These are phyloP conservation scores for Macrobrachium nipponense DNA, from an alignment of 1,140 invertebrate species.

Conservation along the genomic window DNA sequence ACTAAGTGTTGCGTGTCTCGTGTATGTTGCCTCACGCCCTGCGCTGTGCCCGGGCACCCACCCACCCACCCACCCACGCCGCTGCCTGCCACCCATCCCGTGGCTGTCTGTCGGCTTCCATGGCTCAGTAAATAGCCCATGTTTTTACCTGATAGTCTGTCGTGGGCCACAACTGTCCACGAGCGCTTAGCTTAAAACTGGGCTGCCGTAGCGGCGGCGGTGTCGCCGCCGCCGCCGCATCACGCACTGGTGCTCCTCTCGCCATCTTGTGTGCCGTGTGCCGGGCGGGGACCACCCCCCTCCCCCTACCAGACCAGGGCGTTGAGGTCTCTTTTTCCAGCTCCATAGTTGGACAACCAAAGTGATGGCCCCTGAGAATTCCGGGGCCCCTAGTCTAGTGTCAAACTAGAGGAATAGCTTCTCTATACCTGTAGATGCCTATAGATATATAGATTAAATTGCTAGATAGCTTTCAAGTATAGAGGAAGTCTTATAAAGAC, in stretches of 20 bases:
- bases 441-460: conserved; percentile 60
- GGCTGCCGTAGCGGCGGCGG: conserved; percentile 47
- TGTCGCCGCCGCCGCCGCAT: too few relatives aligned
- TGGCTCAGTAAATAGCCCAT: conserved; percentile 53
- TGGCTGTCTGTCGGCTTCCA: conserved; percentile 48
- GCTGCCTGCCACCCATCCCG: conserved; percentile 43
- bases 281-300: conserved; percentile 40
- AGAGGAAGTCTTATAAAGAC: conserved; percentile 60
- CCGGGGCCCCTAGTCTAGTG: conserved; percentile 61
- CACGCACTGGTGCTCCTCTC: conserved; percentile 58
- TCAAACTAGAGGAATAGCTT: conserved; percentile 62
- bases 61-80: conserved; percentile 39
- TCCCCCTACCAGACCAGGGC: conserved; percentile 44
- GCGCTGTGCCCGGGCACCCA: conserved; percentile 44
- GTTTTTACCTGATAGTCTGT: conserved; percentile 56
- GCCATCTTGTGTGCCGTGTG: conserved; percentile 47
- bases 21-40: conserved; percentile 54
- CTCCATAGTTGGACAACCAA: conserved; percentile 57
- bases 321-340: conserved; percentile 51
- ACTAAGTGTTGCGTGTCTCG: conserved; percentile 61
- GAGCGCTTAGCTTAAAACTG: conserved; percentile 53
- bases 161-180: conserved; percentile 42
- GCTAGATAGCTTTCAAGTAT: conserved; percentile 63
- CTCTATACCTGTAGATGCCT: conserved; percentile 62
- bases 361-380: conserved; percentile 59